Evolutionary conservation across 2,113 vertebrate genomes (phyloP).

Genomic region (Chloebia gouldiae): DNA sequence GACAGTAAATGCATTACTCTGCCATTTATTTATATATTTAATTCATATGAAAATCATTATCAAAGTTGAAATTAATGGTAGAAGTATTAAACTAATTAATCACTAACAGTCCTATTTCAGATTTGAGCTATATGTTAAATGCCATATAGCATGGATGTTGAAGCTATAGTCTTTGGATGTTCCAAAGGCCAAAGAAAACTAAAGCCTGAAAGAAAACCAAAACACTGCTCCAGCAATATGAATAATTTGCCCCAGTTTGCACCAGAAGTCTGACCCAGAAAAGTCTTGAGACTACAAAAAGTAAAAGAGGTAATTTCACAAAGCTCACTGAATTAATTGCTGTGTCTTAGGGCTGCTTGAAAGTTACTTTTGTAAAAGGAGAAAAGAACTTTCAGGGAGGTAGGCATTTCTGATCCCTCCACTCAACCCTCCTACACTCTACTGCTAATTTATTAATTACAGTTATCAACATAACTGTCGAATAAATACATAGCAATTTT

Average conservation of each 20-base stretch:
- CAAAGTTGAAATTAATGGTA: background rate
- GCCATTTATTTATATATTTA: background rate
- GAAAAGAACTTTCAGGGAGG: background rate
- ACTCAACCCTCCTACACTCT: background rate
- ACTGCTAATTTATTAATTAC: conserved; percentile 22
- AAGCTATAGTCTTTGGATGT: background rate
- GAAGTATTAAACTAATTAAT: background rate
- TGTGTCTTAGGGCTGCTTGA: background rate
- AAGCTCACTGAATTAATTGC: background rate
- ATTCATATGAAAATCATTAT: background rate
- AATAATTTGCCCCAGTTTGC: background rate
- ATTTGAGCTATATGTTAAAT: background rate
- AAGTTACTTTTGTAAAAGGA: background rate
- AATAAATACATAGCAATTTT: background rate
- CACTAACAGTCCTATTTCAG: background rate
- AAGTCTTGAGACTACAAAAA: background rate
- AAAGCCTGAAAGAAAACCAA: background rate
- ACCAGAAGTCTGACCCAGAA: background rate
- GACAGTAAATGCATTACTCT: background rate
- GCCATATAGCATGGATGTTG: background rate
- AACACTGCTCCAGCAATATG: background rate
- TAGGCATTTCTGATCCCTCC: background rate
- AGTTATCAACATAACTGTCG: background rate
- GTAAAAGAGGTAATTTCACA: background rate
- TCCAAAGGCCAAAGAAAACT: background rate